Evolutionary conservation across 2,797 vertebrate species (phyloP).

Genomic region (Cossypha dichroa): DNA sequence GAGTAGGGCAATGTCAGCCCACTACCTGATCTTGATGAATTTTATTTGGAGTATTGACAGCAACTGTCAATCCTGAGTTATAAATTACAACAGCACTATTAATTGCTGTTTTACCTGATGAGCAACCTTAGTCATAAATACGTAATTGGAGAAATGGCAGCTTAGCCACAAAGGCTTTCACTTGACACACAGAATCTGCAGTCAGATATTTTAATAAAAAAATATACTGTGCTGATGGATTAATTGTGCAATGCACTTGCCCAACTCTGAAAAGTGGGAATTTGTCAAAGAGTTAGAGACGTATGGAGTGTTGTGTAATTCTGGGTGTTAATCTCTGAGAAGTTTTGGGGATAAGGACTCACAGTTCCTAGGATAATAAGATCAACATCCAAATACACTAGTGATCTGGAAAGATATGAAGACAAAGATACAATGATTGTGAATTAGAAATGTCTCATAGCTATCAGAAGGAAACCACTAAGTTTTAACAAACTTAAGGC

Average conservation of each 20-base stretch:
- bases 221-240: not conserved
- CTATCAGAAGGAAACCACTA: not conserved
- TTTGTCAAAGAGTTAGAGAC: slow-evolving; percentile 1
- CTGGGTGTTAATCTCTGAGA: slow-evolving; percentile 14
- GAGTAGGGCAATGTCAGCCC: slow-evolving; percentile 13
- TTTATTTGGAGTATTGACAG: not conserved
- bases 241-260: not conserved
- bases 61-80: not conserved
- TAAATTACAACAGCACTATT: not conserved
- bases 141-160: not conserved
- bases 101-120: not conserved
- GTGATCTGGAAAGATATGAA: slow-evolving; percentile 55
- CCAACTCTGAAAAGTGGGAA: slow-evolving; percentile 35
- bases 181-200: not conserved
- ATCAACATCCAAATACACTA: slow-evolving; percentile 45
- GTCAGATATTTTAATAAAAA: not conserved
- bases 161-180: not conserved
- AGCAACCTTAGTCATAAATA: not conserved
- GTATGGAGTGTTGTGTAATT: not conserved
- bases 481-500: not conserved
- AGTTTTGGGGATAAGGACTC: slow-evolving; percentile 20
- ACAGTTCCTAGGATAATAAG: slow-evolving; percentile 55
- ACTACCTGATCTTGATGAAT: not conserved
- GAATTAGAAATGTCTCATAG: not conserved
- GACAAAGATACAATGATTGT: slow-evolving; percentile 32